Evolutionary conservation across 2,888 invertebrate genomes (phyloP).

Genomic region (Tuta absoluta): DNA sequence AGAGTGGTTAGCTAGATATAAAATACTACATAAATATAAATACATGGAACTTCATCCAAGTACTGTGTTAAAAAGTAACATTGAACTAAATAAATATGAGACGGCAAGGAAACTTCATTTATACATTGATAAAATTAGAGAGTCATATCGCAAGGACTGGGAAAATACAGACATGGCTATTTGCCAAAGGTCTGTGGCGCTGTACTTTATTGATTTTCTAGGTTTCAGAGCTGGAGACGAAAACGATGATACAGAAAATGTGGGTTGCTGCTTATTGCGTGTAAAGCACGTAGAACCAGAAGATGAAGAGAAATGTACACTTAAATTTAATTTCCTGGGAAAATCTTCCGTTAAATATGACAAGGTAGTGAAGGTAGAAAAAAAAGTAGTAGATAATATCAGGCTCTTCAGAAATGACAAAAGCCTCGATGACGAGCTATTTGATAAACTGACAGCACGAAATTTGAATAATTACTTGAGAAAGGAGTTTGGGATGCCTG

Average conservation of each 20-base stretch:
- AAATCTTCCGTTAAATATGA: neutral
- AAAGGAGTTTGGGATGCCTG: neutral
- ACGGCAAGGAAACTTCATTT: neutral
- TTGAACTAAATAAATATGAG: neutral
- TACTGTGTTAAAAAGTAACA: neutral
- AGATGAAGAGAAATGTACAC: neutral
- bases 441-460: neutral
- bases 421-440: neutral
- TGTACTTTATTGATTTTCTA: neutral
- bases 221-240: neutral
- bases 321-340: neutral
- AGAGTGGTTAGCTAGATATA: too few species aligned
- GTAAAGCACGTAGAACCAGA: neutral
- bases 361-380: neutral
- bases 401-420: neutral
- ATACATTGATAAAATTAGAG: neutral
- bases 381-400: neutral
- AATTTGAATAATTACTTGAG: neutral
- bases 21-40: neutral
- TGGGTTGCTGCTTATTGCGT: neutral
- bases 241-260: neutral
- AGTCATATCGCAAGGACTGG: neutral
- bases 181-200: neutral
- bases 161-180: neutral
- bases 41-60: neutral